Conservation (phyloP, 1,140 invertebrate species). For the Trichogramma pretiosum region DNA sequence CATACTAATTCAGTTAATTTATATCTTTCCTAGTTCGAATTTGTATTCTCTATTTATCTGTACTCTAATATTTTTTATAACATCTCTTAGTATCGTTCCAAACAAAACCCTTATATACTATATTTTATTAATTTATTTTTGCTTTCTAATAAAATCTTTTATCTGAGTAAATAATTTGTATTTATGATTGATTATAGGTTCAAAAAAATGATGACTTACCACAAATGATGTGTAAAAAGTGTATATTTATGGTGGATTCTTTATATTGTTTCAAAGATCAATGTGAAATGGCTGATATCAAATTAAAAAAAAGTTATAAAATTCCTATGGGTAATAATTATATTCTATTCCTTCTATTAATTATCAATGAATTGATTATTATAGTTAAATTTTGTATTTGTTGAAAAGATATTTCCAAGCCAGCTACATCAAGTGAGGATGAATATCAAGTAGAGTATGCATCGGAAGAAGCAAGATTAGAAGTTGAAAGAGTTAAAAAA, state of each 20-base stretch:
- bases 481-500: slow-evolving; percentile 17
- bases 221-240: slow-evolving; percentile 22
- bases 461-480: slow-evolving; percentile 20
- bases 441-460: slow-evolving; percentile 20
- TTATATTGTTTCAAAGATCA: slow-evolving; percentile 22
- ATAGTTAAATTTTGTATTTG: not conserved
- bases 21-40: not conserved
- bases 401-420: not conserved
- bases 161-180: not conserved
- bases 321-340: too few species aligned
- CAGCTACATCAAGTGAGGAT: slow-evolving; percentile 10
- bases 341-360: too few species aligned
- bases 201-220: slow-evolving; percentile 15
- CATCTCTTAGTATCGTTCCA: not conserved
- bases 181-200: slow-evolving; percentile 15
- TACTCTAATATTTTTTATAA: not conserved
- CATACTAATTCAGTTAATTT: not conserved
- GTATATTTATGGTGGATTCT: slow-evolving; percentile 20
- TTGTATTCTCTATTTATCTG: not conserved
- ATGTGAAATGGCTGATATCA: slow-evolving; percentile 18
- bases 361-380: not conserved
- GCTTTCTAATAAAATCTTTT: not conserved
- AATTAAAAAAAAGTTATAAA: slow-evolving; percentile 10
- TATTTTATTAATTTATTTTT: slow-evolving; percentile 1
- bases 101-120: not conserved